phyloP scores from a whole-genome alignment of 2,888 invertebrate genomes.

The Melanostoma scalare region DNA sequence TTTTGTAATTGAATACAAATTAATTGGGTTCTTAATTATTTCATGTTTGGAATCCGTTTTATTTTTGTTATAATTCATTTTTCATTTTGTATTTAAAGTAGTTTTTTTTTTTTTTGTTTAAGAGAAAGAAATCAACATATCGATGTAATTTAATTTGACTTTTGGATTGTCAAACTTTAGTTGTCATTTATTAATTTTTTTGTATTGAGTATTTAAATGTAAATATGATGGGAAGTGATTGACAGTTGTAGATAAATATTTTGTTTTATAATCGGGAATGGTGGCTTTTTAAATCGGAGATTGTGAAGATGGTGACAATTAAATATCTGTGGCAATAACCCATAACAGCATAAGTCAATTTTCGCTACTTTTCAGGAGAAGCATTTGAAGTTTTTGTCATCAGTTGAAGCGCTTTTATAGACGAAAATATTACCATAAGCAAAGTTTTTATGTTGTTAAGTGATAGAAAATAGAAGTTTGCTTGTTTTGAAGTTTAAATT shows the following conservation, averaged over 20 bases:
- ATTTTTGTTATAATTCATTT: neutral
- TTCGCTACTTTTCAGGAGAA: too few species aligned
- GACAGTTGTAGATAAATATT: constrained; percentile 7
- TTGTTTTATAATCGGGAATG: constrained; percentile 13
- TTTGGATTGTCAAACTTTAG: constrained; percentile 22
- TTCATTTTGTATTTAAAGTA: constrained; percentile 4
- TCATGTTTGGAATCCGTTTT: neutral
- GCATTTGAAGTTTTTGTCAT: too few species aligned
- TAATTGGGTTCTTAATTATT: neutral
- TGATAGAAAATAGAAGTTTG: too few species aligned
- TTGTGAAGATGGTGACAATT: neutral
- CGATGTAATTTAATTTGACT: constrained; percentile 41
- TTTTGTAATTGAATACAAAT: constrained; percentile 29
- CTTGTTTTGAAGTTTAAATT: too few species aligned
- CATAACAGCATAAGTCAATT: too few species aligned
- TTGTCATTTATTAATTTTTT: constrained; percentile 1
- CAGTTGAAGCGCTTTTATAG: too few species aligned
- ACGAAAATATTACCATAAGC: too few species aligned
- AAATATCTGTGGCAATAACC: too few species aligned
- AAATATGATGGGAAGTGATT: constrained; percentile 16
- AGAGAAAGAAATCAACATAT: constrained; percentile 61
- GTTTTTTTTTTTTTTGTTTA: constrained; percentile 12
- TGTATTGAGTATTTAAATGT: constrained; percentile 28
- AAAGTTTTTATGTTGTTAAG: too few species aligned
- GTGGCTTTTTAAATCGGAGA: neutral